Evolutionary conservation across 1,140 invertebrate species (phyloP), one percentile per base, ranked within the genome.

Genomic region (Vanessa tameamea): DNA sequence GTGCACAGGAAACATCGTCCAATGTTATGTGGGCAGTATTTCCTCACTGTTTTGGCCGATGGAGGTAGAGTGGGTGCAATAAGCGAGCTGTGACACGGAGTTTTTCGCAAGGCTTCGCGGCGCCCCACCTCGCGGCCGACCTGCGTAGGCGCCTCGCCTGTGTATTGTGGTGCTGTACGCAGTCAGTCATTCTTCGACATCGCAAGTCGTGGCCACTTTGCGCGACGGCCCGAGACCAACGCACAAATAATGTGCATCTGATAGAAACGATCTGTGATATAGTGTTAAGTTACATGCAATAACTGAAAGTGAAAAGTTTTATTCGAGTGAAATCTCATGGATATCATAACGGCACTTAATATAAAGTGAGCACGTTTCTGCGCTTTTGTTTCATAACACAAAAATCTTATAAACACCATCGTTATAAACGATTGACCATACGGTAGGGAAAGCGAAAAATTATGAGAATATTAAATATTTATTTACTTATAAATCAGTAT

Each of bases 61-160:
- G 72, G 72, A 68, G 57, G 55, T 75, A 70, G 76, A 73, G 84
- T 86, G 75, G 82, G 80, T 76, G 81, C 78, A 69, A 55, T 47
- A 55, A 50, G 68, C 57, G 80, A 65, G 77, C 70, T 75, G 79
- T 77, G 69, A 76, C 77, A 79, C 78, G 73, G 80, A 61, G 82
- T 89, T 90, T n/a, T 91, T 92, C 86, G 87, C 89, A 90, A 92
- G 90, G 89, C 89, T 92, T 83, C 78, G 71, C 80, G 81, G 86
- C 86, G 80, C 86, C 88, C 89, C 88, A 82, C 86, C 85, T 63
- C 66, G 47, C 51, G 77, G 67, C 71, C 64, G 65, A 77, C 73
- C 67, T 78, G 76, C 76, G 79, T 72, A 70, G 76, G 78, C 81
- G 78, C 79, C 79, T 79, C 76, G 47, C 69, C 76, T 26, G 63